Conservation (phyloP, 1,140 invertebrate genomes). For the Theocolax elegans region DNA sequence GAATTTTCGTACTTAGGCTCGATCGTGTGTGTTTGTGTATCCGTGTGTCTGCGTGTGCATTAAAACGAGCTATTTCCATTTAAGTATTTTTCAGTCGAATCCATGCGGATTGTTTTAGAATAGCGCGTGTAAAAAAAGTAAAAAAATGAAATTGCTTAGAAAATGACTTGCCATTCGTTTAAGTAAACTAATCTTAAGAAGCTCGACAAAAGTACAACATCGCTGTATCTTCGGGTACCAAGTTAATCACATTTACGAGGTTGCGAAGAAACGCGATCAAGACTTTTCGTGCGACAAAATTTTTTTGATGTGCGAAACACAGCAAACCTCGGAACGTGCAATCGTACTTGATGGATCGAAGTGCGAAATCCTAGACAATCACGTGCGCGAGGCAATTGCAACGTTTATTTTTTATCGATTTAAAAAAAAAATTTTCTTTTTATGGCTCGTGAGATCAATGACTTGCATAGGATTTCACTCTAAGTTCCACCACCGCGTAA, state of each 20-base stretch:
- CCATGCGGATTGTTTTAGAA: constrained; percentile 8
- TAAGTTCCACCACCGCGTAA: background rate
- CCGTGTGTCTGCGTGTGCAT: background rate
- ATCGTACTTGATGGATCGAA: constrained; percentile 6
- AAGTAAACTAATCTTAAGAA: background rate
- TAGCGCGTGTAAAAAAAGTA: constrained; percentile 14
- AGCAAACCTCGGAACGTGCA: too few relatives aligned
- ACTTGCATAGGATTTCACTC: constrained; percentile 40
- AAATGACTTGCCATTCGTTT: too few relatives aligned
- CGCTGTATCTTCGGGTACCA: background rate
- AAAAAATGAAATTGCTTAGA: background rate
- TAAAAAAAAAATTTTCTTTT: background rate
- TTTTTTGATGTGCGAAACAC: too few relatives aligned
- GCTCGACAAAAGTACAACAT: background rate
- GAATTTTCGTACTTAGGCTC: background rate
- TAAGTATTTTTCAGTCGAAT: constrained; percentile 32
- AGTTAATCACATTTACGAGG: background rate
- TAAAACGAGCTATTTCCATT: background rate
- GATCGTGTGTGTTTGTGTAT: constrained; percentile 22
- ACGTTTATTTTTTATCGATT: constrained; percentile 1
- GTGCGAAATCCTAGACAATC: constrained; percentile 15
- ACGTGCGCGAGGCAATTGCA: constrained; percentile 16
- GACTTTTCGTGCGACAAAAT: too few relatives aligned
- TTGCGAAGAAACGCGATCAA: too few relatives aligned
- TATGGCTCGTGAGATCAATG: constrained; percentile 51